Conservation (phyloP, 2,797 vertebrate genomes). For the Coluber constrictor region DNA sequence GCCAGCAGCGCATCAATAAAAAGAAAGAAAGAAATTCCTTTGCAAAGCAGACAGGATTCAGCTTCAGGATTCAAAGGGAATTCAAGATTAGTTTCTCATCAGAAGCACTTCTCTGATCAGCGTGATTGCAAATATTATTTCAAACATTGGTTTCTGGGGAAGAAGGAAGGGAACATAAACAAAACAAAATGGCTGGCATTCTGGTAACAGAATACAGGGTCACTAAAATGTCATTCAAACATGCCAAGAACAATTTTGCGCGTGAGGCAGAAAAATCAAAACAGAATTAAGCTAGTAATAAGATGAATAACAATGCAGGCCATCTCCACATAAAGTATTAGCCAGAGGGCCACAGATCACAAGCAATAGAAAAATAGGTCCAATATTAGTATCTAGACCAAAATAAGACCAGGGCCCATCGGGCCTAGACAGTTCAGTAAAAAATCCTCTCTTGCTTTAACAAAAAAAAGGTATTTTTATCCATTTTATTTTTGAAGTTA, state of each 20-base stretch:
- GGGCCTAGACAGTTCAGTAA: neutral
- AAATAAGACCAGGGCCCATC: neutral
- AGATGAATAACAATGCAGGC: neutral
- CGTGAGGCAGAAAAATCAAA: neutral
- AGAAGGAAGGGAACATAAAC: neutral
- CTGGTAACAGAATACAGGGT: conserved; percentile 51
- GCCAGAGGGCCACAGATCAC: neutral
- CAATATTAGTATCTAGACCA: neutral
- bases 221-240: conserved; percentile 54
- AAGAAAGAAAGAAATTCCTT: conserved; percentile 4
- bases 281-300: neutral
- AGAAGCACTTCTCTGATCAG: conserved; percentile 40
- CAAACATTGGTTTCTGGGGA: conserved; percentile 11
- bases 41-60: conserved; percentile 31
- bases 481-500: neutral
- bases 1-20: neutral
- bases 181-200: conserved; percentile 24
- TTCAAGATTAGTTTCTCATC: conserved; percentile 40
- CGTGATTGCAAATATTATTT: conserved; percentile 46
- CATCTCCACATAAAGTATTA: neutral
- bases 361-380: neutral
- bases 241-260: conserved; percentile 34
- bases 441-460: neutral
- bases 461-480: neutral
- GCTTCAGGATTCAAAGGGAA: conserved; percentile 48